A percentile compares a stretch with the other conserved stretches of the same genome.
Conservation (phyloP, 2,888 invertebrate genomes). For the Ypsolopha sequella region DNA sequence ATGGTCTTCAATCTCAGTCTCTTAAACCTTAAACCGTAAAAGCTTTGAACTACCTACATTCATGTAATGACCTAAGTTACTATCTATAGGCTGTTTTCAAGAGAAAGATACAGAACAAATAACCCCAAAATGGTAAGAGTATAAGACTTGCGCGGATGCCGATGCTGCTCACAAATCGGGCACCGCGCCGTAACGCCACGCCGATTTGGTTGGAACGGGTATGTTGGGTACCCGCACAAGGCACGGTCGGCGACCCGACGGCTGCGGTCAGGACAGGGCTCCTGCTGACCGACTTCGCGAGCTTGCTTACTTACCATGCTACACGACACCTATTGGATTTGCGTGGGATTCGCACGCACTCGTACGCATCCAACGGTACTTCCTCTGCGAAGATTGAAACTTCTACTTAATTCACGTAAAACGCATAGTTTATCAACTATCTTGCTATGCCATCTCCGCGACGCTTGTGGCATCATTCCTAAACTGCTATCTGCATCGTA, state of each 20-base stretch:
- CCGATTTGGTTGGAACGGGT: slow-evolving; percentile 1
- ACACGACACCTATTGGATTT: neutral
- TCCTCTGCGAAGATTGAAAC: neutral
- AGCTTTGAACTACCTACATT: neutral
- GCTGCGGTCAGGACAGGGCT: slow-evolving; percentile 15
- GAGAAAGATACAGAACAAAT: neutral
- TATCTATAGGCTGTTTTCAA: neutral
- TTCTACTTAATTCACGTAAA: too few relatives aligned
- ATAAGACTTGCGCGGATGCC: neutral
- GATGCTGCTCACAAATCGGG: neutral
- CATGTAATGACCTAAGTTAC: neutral
- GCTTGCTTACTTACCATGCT: neutral
- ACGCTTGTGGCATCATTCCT: too few relatives aligned
- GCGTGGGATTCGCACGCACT: neutral
- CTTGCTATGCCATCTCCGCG: too few relatives aligned
- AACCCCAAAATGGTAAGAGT: neutral
- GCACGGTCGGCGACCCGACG: slow-evolving; percentile 21
- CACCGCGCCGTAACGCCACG: neutral
- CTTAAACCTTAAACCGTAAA: neutral
- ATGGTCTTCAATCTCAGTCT: too few relatives aligned
- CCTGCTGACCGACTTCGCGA: slow-evolving; percentile 15
- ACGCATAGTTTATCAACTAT: too few relatives aligned
- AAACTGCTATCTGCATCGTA: too few relatives aligned
- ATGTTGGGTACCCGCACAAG: slow-evolving; percentile 11
- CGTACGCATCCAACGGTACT: neutral